Evolutionary conservation across 2,113 vertebrate species (phyloP).

Genomic region (Herpailurus yagouaroundi): DNA sequence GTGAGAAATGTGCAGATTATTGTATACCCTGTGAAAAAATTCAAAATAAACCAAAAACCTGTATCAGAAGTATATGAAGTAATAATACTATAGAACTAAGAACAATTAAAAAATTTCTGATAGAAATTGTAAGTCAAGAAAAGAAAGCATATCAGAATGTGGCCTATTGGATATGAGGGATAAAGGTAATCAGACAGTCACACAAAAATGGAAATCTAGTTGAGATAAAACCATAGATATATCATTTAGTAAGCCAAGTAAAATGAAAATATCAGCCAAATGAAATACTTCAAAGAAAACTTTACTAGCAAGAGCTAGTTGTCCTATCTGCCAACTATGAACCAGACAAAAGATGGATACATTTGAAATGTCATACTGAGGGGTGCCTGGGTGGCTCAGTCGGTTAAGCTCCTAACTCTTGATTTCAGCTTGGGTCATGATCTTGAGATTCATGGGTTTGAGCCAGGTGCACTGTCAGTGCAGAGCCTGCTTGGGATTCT

Average conservation of each 20-base stretch:
- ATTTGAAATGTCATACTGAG: slow-evolving; percentile 75
- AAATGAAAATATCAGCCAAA: not conserved
- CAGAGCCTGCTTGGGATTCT: too few species aligned
- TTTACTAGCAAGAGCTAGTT: slow-evolving; percentile 67
- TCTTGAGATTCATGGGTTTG: too few species aligned
- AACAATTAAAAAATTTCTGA: not conserved
- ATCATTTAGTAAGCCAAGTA: not conserved
- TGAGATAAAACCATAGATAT: slow-evolving; percentile 21
- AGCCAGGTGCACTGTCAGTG: too few species aligned
- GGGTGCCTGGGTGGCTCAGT: too few species aligned
- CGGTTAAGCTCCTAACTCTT: too few species aligned
- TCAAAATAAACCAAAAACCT: not conserved
- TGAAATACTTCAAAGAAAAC: slow-evolving; percentile 35
- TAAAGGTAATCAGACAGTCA: slow-evolving; percentile 25
- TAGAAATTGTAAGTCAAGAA: slow-evolving; percentile 4
- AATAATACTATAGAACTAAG: not conserved
- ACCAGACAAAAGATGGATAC: slow-evolving; percentile 66
- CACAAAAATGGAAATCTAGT: not conserved
- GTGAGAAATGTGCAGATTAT: not conserved
- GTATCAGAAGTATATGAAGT: not conserved
- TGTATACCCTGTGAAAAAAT: not conserved
- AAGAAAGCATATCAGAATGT: not conserved
- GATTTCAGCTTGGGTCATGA: too few species aligned
- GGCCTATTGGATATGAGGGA: not conserved
- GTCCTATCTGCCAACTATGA: slow-evolving; percentile 74